Base-by-base conservation (phyloP, 1,140 invertebrate species). In the Drosophila albomicans region DNA sequence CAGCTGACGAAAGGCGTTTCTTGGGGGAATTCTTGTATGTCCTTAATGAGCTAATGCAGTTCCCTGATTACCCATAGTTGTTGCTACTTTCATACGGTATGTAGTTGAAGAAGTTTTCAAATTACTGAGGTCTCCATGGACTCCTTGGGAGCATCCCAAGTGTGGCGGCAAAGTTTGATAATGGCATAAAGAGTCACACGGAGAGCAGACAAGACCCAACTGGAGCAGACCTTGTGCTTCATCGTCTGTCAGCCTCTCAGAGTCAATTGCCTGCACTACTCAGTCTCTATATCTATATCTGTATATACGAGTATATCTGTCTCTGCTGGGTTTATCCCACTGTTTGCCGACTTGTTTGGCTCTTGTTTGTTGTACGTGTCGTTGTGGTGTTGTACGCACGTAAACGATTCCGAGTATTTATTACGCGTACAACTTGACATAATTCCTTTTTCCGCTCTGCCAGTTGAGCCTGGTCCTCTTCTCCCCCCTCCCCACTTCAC, bases 371-470 rank as follows among this genome's bases (percentile, higher is more conserved):
- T 80, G 77, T 82, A 79, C 82, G 69, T 87, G 82, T 85, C 58
- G 56, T 57, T 64, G 68, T 69, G 73, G 78, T 80, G 77, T 75
- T 81, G 67, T 89, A 81, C 78, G 85, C 85, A 85, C 85, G 81
- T 89, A 89, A 89, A 81, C 81, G 81, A 78, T 89, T 79, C 78
- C 81, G 81, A 79, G 85, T 88, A 85, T 88, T 88, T 88, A 88
- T 88, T 89, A 81, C 84, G 85, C 85, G 71, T 81, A 75, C 84
- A 88, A 89, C 84, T 89, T 88, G 84, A 88, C 85, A 85, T 88
- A 88, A 88, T 88, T 89, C 78, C 81, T 82, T 71, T 82, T 81
- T 88, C 78, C 78, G 78, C 78, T 75, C 71, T 63, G 56, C 35
- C 75, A 62, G 57, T 75, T 52, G 66, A 59, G 45, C 62, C 45